Evolutionary conservation across 1,140 invertebrate genomes (phyloP).

Genomic region (Drosophila sulfurigaster): DNA sequence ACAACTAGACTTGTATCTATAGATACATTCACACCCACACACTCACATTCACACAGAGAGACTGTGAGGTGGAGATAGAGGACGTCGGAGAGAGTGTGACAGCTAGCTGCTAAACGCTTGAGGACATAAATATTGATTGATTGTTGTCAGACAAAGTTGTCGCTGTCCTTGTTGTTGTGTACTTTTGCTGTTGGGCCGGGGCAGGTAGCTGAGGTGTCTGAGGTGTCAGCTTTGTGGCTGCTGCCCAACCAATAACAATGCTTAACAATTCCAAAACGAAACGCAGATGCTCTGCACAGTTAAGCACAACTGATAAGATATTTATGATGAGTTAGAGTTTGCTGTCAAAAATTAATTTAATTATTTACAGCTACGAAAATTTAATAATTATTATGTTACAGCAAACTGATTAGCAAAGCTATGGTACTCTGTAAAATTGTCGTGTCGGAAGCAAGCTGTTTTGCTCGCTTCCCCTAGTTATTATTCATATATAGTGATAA

Average conservation of each 20-base stretch:
- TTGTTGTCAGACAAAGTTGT: slow-evolving; percentile 70
- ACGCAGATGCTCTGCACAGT: slow-evolving; percentile 17
- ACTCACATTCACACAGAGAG: too few species aligned
- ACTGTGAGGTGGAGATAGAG: background rate
- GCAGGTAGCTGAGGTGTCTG: slow-evolving; percentile 52
- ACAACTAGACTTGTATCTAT: slow-evolving; percentile 50
- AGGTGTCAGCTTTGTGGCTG: slow-evolving; percentile 75
- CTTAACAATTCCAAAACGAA: slow-evolving; percentile 7
- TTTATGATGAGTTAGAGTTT: background rate
- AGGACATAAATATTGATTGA: slow-evolving; percentile 81
- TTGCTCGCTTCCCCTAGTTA: slow-evolving; percentile 20
- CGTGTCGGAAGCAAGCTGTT: slow-evolving; percentile 19
- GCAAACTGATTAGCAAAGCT: background rate
- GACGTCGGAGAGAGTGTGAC: slow-evolving; percentile 40
- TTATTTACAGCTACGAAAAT: background rate
- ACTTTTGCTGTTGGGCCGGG: slow-evolving; percentile 12
- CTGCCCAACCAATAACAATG: slow-evolving; percentile 37
- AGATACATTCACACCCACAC: slow-evolving; percentile 9
- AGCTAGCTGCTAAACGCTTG: slow-evolving; percentile 61
- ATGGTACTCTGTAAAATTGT: slow-evolving; percentile 8
- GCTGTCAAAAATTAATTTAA: background rate
- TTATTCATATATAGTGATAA: slow-evolving; percentile 63
- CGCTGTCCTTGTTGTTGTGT: slow-evolving; percentile 33
- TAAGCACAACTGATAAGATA: background rate
- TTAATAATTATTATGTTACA: background rate